These are phyloP conservation scores for Elachura formosa DNA, from an alignment of 2,113 vertebrate genomes.

Conservation along the genomic window DNA sequence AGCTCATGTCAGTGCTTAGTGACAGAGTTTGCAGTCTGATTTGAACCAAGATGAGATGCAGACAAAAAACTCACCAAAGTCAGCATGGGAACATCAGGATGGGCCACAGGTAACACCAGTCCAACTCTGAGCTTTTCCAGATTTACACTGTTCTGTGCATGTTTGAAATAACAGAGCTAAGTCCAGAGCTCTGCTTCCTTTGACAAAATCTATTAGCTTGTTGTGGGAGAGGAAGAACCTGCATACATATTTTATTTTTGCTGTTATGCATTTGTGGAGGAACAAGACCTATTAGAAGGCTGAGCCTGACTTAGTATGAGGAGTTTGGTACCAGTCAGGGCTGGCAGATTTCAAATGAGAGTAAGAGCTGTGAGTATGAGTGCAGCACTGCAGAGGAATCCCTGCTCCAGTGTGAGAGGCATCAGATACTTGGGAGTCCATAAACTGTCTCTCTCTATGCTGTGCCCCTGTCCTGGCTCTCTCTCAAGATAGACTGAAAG, in stretches of 20 bases:
- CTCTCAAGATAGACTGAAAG: not conserved
- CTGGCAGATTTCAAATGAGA: not conserved
- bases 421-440: rapidly evolving
- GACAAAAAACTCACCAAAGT: not conserved
- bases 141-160: rapidly evolving
- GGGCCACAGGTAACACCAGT: not conserved
- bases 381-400: rapidly evolving
- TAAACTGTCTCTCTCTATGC: not conserved
- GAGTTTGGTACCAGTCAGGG: not conserved
- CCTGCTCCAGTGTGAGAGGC: not conserved
- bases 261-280: not conserved
- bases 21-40: not conserved
- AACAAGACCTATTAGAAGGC: not conserved
- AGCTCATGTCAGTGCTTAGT: rapidly evolving
- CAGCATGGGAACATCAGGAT: not conserved
- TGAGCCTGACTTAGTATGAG: not conserved
- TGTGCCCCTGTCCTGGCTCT: not conserved
- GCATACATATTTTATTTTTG: not conserved
- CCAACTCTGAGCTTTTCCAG: not conserved
- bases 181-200: not conserved
- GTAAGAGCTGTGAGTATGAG: not conserved
- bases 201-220: not conserved
- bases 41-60: rapidly evolving
- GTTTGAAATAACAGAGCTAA: not conserved
- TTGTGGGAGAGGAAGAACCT: not conserved